Percentiles rank a stretch among this genome's conserved stretches.
phyloP scores from a whole-genome alignment of 2,113 vertebrate genomes.

The Sminthopsis crassicaudata region DNA sequence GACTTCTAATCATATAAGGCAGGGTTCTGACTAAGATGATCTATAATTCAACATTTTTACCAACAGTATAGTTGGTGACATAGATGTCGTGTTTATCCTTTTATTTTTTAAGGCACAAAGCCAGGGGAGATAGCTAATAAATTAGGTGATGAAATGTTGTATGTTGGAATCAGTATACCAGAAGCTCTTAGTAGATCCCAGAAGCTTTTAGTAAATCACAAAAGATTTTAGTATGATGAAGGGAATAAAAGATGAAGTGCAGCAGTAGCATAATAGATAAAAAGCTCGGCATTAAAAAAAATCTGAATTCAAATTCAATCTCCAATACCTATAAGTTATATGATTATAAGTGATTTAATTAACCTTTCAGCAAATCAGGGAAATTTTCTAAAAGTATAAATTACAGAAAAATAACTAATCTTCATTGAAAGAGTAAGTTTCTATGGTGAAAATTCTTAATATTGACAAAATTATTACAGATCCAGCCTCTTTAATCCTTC shows the following conservation, averaged over 20 bases:
- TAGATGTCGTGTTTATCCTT: background rate
- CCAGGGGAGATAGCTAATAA: background rate
- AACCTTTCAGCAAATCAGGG: background rate
- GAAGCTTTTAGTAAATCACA: too few species aligned
- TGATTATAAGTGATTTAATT: background rate
- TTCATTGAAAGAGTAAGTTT: background rate
- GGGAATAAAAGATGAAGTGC: background rate
- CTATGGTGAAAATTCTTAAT: background rate
- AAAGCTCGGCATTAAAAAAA: background rate
- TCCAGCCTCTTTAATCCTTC: background rate
- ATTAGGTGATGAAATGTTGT: background rate
- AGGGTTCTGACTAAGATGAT: background rate
- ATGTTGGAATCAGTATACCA: background rate
- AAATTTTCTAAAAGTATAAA: background rate
- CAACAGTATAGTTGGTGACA: background rate
- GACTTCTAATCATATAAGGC: background rate
- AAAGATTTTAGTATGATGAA: background rate
- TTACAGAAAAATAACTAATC: background rate
- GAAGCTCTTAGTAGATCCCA: background rate
- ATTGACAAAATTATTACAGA: background rate
- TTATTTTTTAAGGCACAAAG: background rate
- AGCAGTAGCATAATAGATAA: background rate
- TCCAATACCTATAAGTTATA: background rate
- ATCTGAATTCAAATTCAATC: background rate
- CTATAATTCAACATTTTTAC: background rate